Percentiles rank a stretch among this genome's conserved stretches.
Conservation (phyloP, 2,888 invertebrate species). For the Thera obeliscata region DNA sequence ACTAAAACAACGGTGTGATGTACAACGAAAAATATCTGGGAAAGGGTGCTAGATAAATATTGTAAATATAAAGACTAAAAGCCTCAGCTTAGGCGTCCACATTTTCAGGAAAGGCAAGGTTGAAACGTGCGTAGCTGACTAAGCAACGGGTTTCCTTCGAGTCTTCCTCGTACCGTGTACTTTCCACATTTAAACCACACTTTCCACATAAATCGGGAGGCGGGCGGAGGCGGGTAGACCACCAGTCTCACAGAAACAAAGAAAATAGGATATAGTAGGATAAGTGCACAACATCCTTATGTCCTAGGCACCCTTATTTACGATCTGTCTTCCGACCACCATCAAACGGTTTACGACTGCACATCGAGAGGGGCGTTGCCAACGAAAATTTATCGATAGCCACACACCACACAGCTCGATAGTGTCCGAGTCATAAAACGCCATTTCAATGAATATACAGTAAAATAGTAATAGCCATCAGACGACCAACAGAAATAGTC, state of each 20-base stretch:
- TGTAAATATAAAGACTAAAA: no score
- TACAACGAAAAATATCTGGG: no score
- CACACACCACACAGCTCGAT: conserved; percentile 52
- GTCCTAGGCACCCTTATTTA: conserved; percentile 62
- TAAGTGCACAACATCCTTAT: conserved; percentile 45
- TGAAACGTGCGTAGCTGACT: no score
- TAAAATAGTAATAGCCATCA: conserved; percentile 10
- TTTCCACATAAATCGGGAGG: no score
- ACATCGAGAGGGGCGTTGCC: conserved; percentile 65
- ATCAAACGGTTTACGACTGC: conserved; percentile 71
- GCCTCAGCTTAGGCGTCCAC: no score
- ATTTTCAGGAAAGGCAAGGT: no score
- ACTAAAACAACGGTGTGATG: no score
- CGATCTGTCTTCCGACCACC: conserved; percentile 59
- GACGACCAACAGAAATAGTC: not conserved
- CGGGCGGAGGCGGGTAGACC: no score
- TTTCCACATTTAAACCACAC: no score
- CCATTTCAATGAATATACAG: conserved; percentile 69
- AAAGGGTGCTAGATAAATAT: no score
- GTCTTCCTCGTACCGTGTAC: no score
- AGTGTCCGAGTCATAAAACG: conserved; percentile 67
- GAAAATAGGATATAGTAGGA: conserved; percentile 21
- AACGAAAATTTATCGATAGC: conserved; percentile 67
- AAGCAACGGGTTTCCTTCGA: no score
- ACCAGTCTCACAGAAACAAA: conserved; percentile 4